A percentile compares a stretch with the other conserved stretches of the same genome.
Conservation (phyloP, 1,140 invertebrate species). For the Zophobas morio region DNA sequence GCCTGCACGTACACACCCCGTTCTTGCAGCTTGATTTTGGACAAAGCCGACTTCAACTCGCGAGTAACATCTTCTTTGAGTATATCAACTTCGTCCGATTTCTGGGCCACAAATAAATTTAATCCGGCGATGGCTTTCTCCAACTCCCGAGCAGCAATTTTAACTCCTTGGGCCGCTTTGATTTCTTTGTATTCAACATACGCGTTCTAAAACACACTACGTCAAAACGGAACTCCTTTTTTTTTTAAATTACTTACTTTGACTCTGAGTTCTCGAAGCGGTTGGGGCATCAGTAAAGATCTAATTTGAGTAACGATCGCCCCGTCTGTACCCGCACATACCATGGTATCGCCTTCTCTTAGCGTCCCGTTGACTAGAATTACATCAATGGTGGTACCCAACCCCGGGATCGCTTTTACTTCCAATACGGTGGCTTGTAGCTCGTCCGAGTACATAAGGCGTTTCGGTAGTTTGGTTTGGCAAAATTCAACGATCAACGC, state of each 20-base stretch:
- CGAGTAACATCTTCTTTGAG: slow-evolving; percentile 77
- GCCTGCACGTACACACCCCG: slow-evolving; percentile 99
- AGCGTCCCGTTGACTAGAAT: slow-evolving; percentile 97
- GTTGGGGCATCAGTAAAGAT: slow-evolving; percentile 97
- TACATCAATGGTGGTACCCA: slow-evolving; percentile 99
- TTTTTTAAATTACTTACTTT: slow-evolving; percentile 77
- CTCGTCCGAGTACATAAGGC: slow-evolving; percentile 94
- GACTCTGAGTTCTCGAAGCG: slow-evolving; percentile 97
- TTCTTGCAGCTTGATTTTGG: slow-evolving; percentile 91
- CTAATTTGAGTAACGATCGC: slow-evolving; percentile 98
- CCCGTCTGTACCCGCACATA: slow-evolving; percentile 97
- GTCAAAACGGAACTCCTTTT: slow-evolving; percentile 18
- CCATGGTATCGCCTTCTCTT: slow-evolving; percentile 93
- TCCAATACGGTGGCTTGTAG: slow-evolving; percentile 98
- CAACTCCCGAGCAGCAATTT: slow-evolving; percentile 97
- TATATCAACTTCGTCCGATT: slow-evolving; percentile 94
- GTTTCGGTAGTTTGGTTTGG: slow-evolving; percentile 91
- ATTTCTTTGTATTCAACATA: slow-evolving; percentile 97
- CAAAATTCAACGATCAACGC: slow-evolving; percentile 93
- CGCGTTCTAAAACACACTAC: slow-evolving; percentile 80
- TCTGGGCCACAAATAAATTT: slow-evolving; percentile 90
- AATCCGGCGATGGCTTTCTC: slow-evolving; percentile 97
- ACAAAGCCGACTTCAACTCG: slow-evolving; percentile 92
- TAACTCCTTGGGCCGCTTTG: slow-evolving; percentile 96
- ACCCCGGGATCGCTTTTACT: slow-evolving; percentile 97